Base-by-base conservation (phyloP, 2,888 invertebrate genomes). In the Caenorhabditis panamensis region DNA sequence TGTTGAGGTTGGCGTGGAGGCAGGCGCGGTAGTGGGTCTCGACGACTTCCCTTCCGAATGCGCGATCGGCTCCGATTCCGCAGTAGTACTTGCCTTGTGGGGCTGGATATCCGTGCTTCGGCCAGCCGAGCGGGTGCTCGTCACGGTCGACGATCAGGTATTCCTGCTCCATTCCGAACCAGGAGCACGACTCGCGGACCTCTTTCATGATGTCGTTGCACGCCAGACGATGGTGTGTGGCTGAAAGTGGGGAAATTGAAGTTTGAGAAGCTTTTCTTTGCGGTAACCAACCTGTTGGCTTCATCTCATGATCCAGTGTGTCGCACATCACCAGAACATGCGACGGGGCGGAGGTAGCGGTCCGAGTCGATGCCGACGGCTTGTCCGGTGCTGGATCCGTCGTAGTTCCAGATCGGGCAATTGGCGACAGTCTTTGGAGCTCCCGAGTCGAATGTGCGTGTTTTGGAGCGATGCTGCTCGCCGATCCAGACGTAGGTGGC, bases 21-120 rank as follows among this genome's bases (percentile, higher is more conserved):
- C 97, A 97, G 75, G 96, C 95, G 73, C 95, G 93, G 92, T 97
- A 98, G 91, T 98, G 98, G 9, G 97, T 95, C 91, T 97, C 96
- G 26, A 97, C 96, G 78, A 98, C 94, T 91, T 97, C 97, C 58
- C 98, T 94, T 11, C 96, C 98, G 91, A 95, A 96, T 4, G 96
- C 96, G 92, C 95, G 96, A 92, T 96, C 94, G 68, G 97, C 96
- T 5, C 98, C 97, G 6, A 97, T 97, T 61, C 97, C 97, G 91
- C 97, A 98, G 92, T 98, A 98, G 93, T 98, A 97, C n/a, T n/a
- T n/a, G n/a, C n/a, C 31, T 66, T 76, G 90, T 1, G 90, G 88
- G 1, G 75, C 85, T 13, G 90, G 90, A 71, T 82, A 89, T 28
- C 90, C 90, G 62, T 86, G 75, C 71, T 91, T 91, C 9, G 90